phyloP scores from a whole-genome alignment of 2,113 vertebrate genomes.

The Motacilla tschutschensis region DNA sequence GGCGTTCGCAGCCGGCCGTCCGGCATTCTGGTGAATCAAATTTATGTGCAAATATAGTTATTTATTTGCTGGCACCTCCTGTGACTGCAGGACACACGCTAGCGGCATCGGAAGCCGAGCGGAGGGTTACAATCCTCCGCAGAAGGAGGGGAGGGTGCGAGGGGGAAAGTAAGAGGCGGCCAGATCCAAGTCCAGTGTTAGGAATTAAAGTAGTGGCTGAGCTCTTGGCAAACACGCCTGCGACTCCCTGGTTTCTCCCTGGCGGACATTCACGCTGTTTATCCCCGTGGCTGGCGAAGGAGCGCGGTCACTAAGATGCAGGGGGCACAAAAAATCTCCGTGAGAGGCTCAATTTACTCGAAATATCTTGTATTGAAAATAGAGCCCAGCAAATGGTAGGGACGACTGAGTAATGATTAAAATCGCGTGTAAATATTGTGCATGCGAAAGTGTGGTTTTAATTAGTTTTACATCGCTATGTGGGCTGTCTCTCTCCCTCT shows the following conservation, averaged over 20 bases:
- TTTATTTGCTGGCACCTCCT: slow-evolving; percentile 19
- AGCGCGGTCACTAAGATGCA: neutral
- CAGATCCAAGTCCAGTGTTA: slow-evolving; percentile 80
- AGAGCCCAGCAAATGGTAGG: slow-evolving; percentile 16
- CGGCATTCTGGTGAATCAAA: neutral
- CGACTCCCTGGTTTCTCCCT: slow-evolving; percentile 12
- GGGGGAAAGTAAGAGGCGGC: neutral
- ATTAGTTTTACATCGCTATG: slow-evolving; percentile 67
- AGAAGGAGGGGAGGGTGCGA: slow-evolving; percentile 4
- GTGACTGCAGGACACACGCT: neutral
- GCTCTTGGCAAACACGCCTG: neutral
- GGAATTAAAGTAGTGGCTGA: slow-evolving; percentile 55
- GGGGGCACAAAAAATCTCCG: neutral
- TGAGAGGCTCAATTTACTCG: slow-evolving; percentile 9
- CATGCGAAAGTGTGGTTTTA: slow-evolving; percentile 68
- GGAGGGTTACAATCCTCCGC: slow-evolving; percentile 37
- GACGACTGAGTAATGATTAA: slow-evolving; percentile 53
- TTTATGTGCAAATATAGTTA: slow-evolving; percentile 39
- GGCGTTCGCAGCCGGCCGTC: neutral
- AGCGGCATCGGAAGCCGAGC: neutral
- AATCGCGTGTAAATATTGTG: slow-evolving; percentile 70
- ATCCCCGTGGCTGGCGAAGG: neutral
- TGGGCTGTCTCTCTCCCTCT: neutral
- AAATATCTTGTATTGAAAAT: slow-evolving; percentile 22
- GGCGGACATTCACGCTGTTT: neutral